phyloP scores from a whole-genome alignment of 2,113 vertebrate species.

The Acinonyx jubatus region DNA sequence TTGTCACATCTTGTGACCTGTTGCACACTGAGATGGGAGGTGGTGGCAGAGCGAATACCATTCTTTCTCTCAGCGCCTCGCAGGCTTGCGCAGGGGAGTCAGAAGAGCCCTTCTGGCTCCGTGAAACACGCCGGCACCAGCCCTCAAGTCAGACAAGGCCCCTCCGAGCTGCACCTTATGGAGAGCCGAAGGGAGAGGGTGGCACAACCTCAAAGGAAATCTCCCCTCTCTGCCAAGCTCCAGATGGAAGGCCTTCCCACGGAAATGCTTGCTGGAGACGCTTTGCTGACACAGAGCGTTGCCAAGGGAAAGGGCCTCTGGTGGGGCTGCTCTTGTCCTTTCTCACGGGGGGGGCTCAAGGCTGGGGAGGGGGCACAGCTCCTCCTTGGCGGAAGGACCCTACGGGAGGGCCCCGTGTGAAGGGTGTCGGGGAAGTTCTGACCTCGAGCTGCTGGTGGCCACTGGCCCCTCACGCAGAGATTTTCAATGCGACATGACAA shows the following conservation, averaged over 20 bases:
- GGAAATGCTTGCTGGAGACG: conserved; percentile 84
- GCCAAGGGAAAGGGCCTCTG: conserved; percentile 79
- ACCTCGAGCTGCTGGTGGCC: background rate
- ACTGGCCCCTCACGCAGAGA: background rate
- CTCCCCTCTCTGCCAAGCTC: conserved; percentile 82
- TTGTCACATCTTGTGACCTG: conserved; percentile 87
- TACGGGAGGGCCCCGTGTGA: accelerated
- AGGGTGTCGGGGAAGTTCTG: background rate
- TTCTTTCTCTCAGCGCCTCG: conserved; percentile 68
- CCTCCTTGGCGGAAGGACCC: background rate
- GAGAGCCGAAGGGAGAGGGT: conserved; percentile 53
- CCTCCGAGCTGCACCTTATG: conserved; percentile 80
- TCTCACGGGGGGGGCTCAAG: conserved; percentile 40
- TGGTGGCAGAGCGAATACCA: conserved; percentile 78
- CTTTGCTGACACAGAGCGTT: conserved; percentile 77
- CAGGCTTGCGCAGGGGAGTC: background rate
- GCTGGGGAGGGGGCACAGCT: background rate
- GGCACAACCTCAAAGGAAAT: conserved; percentile 84
- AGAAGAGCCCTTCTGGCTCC: conserved; percentile 58
- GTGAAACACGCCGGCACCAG: conserved; percentile 48
- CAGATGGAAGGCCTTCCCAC: conserved; percentile 86
- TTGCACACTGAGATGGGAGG: conserved; percentile 80
- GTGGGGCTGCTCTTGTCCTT: conserved; percentile 12
- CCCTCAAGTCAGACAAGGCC: conserved; percentile 71
- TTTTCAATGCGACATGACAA: conserved; percentile 16